Conservation (phyloP, 1,140 invertebrate genomes). For the Euwallacea similis region DNA sequence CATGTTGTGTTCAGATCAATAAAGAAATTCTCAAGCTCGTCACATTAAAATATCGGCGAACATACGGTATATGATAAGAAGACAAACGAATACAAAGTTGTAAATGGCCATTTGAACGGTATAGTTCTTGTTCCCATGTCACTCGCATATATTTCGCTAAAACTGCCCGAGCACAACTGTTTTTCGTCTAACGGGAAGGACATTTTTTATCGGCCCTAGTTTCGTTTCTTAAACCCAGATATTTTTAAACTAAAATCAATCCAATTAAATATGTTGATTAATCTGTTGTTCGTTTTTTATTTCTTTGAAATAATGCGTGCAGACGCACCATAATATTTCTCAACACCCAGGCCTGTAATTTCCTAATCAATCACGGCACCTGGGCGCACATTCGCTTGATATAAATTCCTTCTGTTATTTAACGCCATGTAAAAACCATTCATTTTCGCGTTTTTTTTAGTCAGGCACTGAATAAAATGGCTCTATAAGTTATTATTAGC, state of each 20-base stretch:
- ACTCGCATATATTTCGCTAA: background rate
- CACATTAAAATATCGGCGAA: background rate
- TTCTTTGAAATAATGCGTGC: slow-evolving; percentile 5
- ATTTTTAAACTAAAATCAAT: background rate
- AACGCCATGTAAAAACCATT: slow-evolving; percentile 4
- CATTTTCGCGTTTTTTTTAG: slow-evolving; percentile 2
- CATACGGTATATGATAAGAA: slow-evolving; percentile 5
- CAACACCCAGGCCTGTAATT: slow-evolving; percentile 6
- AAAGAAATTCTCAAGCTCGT: background rate
- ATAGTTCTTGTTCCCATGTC: slow-evolving; percentile 2
- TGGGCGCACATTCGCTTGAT: background rate
- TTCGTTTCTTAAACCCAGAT: too few relatives aligned
- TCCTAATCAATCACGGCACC: slow-evolving; percentile 3
- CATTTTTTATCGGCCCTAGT: too few relatives aligned
- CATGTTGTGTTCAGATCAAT: slow-evolving; percentile 2
- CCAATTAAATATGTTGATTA: background rate
- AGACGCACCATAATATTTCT: slow-evolving; percentile 9
- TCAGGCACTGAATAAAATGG: background rate
- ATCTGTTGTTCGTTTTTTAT: background rate
- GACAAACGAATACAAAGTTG: slow-evolving; percentile 5
- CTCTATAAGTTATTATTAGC: background rate
- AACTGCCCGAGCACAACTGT: background rate
- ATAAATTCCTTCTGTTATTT: slow-evolving; percentile 7
- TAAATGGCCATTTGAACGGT: slow-evolving; percentile 5
- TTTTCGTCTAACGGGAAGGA: too few relatives aligned